These are phyloP conservation scores for Agrypnia vestita DNA, from an alignment of 1,140 invertebrate species.

Conservation along the genomic window DNA sequence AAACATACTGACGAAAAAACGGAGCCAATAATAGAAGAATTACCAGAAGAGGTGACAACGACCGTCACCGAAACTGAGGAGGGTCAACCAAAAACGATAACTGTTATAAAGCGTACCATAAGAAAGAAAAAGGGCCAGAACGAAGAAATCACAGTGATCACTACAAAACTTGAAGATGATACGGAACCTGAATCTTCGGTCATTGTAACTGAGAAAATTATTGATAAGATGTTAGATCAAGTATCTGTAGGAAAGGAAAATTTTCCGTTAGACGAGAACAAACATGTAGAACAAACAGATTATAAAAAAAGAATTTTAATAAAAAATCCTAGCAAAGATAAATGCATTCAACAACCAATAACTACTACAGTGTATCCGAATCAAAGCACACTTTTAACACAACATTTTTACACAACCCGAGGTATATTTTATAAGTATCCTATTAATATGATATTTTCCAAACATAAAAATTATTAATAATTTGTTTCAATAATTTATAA, in stretches of 20 bases:
- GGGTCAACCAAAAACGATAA: constrained; percentile 5
- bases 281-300: too few species aligned
- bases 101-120: constrained; percentile 61
- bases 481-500: constrained; percentile 17
- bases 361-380: too few species aligned
- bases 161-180: constrained; percentile 65
- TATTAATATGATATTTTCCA: background rate
- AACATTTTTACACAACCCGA: background rate
- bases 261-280: too few species aligned
- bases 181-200: constrained; percentile 63
- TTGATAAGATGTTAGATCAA: too few species aligned
- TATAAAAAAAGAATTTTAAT: too few species aligned
- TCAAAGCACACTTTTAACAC: too few species aligned
- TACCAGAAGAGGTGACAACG: constrained; percentile 59
- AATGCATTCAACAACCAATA: too few species aligned
- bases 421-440: constrained; percentile 4
- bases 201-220: constrained; percentile 38
- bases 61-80: background rate
- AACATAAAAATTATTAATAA: background rate
- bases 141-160: constrained; percentile 61
- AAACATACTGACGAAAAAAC: too few species aligned
- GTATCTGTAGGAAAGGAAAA: too few species aligned
- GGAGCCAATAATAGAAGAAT: constrained; percentile 63
- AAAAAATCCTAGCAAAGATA: too few species aligned
- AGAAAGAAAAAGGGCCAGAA: constrained; percentile 66